Evolutionary conservation across 2,113 vertebrate genomes (phyloP).

Genomic region (Pterocles gutturalis): DNA sequence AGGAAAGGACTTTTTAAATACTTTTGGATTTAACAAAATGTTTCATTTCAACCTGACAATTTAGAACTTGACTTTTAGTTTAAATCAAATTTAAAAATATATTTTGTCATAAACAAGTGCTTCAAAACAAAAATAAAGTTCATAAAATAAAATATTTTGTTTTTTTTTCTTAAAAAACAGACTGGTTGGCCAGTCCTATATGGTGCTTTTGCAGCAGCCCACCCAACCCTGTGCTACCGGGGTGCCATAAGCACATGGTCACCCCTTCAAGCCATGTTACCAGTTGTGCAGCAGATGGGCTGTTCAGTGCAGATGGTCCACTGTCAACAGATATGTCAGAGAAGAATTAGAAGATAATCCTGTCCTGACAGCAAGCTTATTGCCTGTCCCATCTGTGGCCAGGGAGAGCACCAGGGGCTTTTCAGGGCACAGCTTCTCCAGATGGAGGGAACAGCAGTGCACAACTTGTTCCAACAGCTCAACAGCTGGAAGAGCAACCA

Average conservation of each 20-base stretch:
- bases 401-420: neutral
- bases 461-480: neutral
- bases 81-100: neutral
- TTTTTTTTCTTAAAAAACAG: neutral
- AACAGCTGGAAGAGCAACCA: neutral
- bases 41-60: neutral
- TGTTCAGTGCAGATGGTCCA: neutral
- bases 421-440: neutral
- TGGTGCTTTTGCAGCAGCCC: neutral
- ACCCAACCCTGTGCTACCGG: neutral
- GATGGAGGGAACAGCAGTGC: accelerated
- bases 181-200: neutral
- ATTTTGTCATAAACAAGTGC: neutral
- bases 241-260: accelerated
- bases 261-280: accelerated
- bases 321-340: neutral
- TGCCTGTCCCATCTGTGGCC: neutral
- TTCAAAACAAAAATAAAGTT: neutral
- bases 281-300: neutral
- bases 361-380: neutral
- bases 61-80: neutral
- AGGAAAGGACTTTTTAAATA: neutral
- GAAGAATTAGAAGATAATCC: neutral
- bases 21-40: neutral
- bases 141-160: neutral